Conservation (phyloP, 2,113 vertebrate species). For the Vicugna pacos region DNA sequence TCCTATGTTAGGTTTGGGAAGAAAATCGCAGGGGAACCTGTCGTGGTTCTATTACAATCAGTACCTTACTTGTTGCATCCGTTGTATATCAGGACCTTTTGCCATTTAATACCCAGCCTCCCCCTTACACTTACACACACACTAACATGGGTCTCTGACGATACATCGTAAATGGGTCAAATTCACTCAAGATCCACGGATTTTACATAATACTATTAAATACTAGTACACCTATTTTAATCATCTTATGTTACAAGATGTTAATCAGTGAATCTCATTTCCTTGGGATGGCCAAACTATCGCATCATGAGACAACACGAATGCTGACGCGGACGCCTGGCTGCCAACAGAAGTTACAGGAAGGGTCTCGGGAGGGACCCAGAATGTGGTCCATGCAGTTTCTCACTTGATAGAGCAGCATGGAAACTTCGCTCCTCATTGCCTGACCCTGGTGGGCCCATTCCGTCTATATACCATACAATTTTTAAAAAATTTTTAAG, state of each 20-base stretch:
- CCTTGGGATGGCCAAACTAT: neutral
- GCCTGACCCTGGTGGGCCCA: neutral
- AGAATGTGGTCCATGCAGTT: neutral
- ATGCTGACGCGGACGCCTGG: neutral
- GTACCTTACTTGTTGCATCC: neutral
- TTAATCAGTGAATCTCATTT: slow-evolving; percentile 18
- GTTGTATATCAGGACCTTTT: neutral
- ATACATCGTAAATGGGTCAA: neutral
- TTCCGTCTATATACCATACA: neutral
- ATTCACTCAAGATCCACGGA: neutral
- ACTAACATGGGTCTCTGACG: neutral
- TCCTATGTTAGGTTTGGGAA: neutral
- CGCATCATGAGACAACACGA: neutral
- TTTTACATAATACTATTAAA: neutral
- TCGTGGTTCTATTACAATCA: neutral
- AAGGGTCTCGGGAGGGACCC: neutral
- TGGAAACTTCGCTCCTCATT: neutral
- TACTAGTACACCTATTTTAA: neutral
- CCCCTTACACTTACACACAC: neutral
- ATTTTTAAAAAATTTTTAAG: neutral
- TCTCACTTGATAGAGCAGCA: neutral
- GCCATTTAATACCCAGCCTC: neutral
- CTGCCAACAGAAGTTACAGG: neutral
- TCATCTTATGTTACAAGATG: neutral
- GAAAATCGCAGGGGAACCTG: neutral